Conservation (phyloP, 1,140 invertebrate species). For the Reticulitermes speratus region DNA sequence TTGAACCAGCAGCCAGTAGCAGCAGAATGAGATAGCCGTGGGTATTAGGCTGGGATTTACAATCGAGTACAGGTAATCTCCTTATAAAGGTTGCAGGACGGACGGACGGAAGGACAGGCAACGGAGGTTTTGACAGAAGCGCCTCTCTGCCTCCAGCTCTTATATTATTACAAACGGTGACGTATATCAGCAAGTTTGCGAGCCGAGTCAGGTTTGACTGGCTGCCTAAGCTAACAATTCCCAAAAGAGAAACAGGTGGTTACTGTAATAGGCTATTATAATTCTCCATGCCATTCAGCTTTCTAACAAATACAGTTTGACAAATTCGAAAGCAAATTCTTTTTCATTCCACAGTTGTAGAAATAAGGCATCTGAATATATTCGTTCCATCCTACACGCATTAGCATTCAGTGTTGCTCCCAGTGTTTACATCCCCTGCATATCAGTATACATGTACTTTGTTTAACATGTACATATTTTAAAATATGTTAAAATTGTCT, state of each 20-base stretch:
- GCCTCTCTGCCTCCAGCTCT: slow-evolving; percentile 1
- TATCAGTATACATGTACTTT: too few relatives aligned
- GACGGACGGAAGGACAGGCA: background rate
- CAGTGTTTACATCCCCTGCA: too few relatives aligned
- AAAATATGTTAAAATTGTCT: too few relatives aligned
- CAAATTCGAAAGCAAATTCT: too few relatives aligned
- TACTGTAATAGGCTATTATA: background rate
- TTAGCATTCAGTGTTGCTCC: too few relatives aligned
- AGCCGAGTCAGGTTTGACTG: background rate
- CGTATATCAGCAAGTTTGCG: background rate
- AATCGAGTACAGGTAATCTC: slow-evolving; percentile 24
- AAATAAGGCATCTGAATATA: too few relatives aligned
- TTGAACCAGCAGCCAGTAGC: background rate
- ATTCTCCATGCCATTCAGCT: too few relatives aligned
- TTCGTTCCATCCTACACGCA: too few relatives aligned
- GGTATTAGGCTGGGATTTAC: slow-evolving; percentile 26
- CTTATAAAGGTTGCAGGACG: slow-evolving; percentile 16
- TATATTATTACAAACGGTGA: slow-evolving; percentile 1
- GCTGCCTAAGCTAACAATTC: background rate
- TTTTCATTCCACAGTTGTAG: too few relatives aligned
- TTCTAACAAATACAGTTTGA: too few relatives aligned
- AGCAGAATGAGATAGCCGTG: background rate
- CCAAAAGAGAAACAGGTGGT: background rate
- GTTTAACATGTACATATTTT: too few relatives aligned
- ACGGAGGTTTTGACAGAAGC: slow-evolving; percentile 7